These are phyloP conservation scores for Archips xylosteana DNA, from an alignment of 2,888 invertebrate genomes.

Conservation along the genomic window DNA sequence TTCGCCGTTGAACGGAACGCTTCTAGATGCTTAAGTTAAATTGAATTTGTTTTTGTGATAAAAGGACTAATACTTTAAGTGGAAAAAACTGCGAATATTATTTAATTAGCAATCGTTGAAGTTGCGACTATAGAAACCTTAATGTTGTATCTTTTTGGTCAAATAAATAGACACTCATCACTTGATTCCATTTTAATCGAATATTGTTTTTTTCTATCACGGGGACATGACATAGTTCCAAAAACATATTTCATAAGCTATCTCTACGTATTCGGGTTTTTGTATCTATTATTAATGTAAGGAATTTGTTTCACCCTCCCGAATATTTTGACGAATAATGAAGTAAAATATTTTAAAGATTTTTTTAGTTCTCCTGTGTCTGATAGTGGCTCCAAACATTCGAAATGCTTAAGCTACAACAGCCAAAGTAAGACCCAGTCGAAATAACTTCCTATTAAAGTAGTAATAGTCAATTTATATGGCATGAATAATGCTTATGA, in stretches of 20 bases:
- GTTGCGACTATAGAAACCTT: neutral
- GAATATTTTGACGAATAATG: too few relatives aligned
- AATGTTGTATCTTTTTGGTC: neutral
- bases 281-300: neutral
- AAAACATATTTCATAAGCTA: neutral
- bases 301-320: too few relatives aligned
- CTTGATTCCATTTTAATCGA: neutral
- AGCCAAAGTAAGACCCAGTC: neutral
- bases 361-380: neutral
- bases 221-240: neutral
- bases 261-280: neutral
- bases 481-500: neutral
- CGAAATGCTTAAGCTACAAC: neutral
- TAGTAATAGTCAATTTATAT: neutral
- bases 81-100: conserved; percentile 26
- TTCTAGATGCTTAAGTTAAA: conserved; percentile 32
- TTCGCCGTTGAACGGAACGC: conserved; percentile 31
- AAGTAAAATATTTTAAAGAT: too few relatives aligned
- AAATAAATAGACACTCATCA: neutral
- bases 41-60: conserved; percentile 38
- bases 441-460: neutral
- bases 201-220: neutral
- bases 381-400: neutral
- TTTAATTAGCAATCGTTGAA: neutral
- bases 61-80: conserved; percentile 31